Evolutionary conservation across 2,797 vertebrate species (phyloP), one percentile per base, ranked within the genome.

Genomic region (Micropoecilia bifurca): DNA sequence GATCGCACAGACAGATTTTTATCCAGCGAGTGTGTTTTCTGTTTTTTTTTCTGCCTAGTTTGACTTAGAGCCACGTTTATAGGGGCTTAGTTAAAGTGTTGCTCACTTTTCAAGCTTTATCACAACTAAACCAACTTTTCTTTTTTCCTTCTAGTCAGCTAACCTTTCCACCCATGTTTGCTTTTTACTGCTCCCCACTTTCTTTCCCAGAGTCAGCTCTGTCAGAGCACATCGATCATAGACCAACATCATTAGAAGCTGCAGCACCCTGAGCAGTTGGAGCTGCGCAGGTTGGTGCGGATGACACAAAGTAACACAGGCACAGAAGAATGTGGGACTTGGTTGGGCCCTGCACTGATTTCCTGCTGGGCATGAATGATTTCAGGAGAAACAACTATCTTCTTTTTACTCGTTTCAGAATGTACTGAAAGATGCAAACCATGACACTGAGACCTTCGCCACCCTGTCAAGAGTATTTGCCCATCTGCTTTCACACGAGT

Each of bases 171-270:
- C 50, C 73, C 73, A 69, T 33, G 28, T 75, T 45, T 47, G 20
- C 59, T 63, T 41, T 53, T 74, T 74, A 33, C 14, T 28, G 43
- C 66, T 76, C 53, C 46, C 80, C 69, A 77, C 85, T 77, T 74
- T 78, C 72, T 79, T 76, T 76, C 41, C 75, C 71, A 75, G 75
- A 71, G 80, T 78, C 25, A 71, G 85, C 77, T 85, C 90, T 78
- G 76, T 85, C 77, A 73, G 75, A 86, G 83, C 78, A 78, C 85
- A 86, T 90, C 77, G 78, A 84, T 82, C 82, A 66, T 79, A 77
- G 43, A 86, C 79, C 80, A 87, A 91, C 85, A 92, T 94, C 90
- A 93, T 94, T 93, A 92, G 85, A 86, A 7, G 79, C 78, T 68
- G 72, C 75, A 57, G 82, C 59, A 73, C 79, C 73, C 71, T 4